Conservation (phyloP, 1,140 invertebrate species). For the Drosophila sucinea region DNA sequence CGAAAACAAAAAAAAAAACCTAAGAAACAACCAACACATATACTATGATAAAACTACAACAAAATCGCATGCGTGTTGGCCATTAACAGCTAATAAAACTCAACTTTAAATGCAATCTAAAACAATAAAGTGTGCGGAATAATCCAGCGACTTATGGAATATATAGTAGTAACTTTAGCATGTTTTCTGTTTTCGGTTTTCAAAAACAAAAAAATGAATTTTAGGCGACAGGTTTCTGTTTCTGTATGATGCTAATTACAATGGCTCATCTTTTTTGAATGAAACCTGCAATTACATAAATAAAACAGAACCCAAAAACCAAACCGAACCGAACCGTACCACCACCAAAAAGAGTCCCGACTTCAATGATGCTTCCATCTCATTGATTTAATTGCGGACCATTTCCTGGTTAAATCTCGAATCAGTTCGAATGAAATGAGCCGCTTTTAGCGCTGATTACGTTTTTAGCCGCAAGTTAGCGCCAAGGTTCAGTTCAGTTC, state of each 20-base stretch:
- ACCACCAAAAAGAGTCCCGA: constrained; percentile 31
- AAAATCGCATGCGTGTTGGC: constrained; percentile 69
- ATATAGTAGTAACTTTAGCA: constrained; percentile 48
- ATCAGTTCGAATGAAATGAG: constrained; percentile 70
- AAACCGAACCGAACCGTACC: neutral
- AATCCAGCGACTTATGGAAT: constrained; percentile 20
- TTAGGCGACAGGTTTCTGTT: constrained; percentile 20
- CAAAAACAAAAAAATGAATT: neutral
- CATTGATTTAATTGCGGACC: constrained; percentile 82
- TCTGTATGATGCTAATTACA: constrained; percentile 60
- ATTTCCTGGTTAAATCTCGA: constrained; percentile 79
- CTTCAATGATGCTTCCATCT: constrained; percentile 30
- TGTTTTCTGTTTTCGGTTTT: constrained; percentile 16
- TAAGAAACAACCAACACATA: neutral
- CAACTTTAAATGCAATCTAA: constrained; percentile 69
- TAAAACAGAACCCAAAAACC: constrained; percentile 40
- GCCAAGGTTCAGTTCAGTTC: constrained; percentile 37
- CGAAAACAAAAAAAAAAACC: neutral
- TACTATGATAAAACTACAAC: neutral
- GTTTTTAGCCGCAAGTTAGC: constrained; percentile 67
- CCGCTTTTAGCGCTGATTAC: constrained; percentile 72
- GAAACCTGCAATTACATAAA: constrained; percentile 68
- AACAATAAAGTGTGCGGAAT: constrained; percentile 62
- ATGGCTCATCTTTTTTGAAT: constrained; percentile 51
- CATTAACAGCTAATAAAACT: constrained; percentile 76